phyloP scores from a whole-genome alignment of 2,888 invertebrate genomes.

The Catotricha subobsoleta region DNA sequence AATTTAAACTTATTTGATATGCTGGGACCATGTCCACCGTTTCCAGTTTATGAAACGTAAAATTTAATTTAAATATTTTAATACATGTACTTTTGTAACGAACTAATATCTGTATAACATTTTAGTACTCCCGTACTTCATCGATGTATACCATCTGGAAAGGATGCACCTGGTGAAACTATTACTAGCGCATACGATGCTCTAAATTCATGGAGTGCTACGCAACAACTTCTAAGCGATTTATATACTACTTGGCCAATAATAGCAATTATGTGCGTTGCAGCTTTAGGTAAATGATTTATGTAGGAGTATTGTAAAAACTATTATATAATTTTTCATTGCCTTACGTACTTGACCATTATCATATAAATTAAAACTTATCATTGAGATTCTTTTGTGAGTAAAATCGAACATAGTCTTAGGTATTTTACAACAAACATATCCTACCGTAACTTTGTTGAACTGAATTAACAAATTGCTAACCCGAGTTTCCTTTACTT shows the following conservation, averaged over 20 bases:
- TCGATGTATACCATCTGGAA: constrained; percentile 67
- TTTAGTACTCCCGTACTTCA: constrained; percentile 58
- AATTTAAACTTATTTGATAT: constrained; percentile 27
- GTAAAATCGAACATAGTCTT: no score
- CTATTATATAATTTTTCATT: no score
- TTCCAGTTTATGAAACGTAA: constrained; percentile 60
- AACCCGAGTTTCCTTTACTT: no score
- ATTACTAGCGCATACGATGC: constrained; percentile 57
- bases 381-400: no score
- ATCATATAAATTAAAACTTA: no score
- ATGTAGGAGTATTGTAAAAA: no score
- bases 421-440: no score
- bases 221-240: constrained; percentile 77
- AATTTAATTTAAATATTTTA: constrained; percentile 5
- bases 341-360: no score
- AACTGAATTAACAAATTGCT: no score
- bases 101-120: neutral
- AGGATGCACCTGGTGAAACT: constrained; percentile 40
- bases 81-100: neutral
- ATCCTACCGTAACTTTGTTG: no score
- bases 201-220: constrained; percentile 73
- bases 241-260: constrained; percentile 76
- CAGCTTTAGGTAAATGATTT: constrained; percentile 52
- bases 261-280: constrained; percentile 59
- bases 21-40: constrained; percentile 57